Base-by-base conservation (phyloP, 1,140 invertebrate species). In the Phthorimaea operculella region DNA sequence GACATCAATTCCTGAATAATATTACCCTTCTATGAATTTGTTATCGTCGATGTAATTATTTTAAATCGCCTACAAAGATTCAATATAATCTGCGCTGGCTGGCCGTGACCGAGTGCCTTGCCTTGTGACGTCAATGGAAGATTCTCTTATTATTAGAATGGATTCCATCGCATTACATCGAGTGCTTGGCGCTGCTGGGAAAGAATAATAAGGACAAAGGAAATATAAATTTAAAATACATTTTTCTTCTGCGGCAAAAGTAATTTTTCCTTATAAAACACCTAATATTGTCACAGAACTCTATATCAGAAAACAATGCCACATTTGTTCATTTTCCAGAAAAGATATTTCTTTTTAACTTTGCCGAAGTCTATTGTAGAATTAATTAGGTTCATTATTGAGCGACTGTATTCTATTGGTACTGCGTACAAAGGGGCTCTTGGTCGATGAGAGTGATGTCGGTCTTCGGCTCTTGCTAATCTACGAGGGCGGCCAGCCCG, bases 401-500 rank as follows among this genome's bases (percentile, higher is more conserved):
- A 39, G n/a, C 36, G 8, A 28, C 21, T 28, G 36, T 39, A n/a
- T 39, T 1, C n/a, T 39, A 39, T 39, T 39, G 3, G 36, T 3
- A 39, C 10, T n/a, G 36, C 44, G 14, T 16, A 47, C 44, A 47
- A 47, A 17, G 44, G 44, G 15, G 44, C 44, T 11, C 8, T 14
- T 16, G 15, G 12, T 17, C 44, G 44, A 55, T 28, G 44, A 56
- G 61, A 59, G 57, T 52, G 58, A 59, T 60, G 55, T 42, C 50
- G 44, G 47, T 36, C 14, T 52, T 60, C 15, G 51, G 50, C 48
- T 53, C 62, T 47, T 47, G 51, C 16, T 58, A 64, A 64, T 63
- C 59, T 64, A 60, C 55, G 36, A 56, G 59, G 28, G 49, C 49
- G 51, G 34, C 52, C 55, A 52, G 58, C 60, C 6, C 10, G 14